Evolutionary conservation across 2,888 invertebrate species (phyloP).

Genomic region (Tanytarsus gracilentus): DNA sequence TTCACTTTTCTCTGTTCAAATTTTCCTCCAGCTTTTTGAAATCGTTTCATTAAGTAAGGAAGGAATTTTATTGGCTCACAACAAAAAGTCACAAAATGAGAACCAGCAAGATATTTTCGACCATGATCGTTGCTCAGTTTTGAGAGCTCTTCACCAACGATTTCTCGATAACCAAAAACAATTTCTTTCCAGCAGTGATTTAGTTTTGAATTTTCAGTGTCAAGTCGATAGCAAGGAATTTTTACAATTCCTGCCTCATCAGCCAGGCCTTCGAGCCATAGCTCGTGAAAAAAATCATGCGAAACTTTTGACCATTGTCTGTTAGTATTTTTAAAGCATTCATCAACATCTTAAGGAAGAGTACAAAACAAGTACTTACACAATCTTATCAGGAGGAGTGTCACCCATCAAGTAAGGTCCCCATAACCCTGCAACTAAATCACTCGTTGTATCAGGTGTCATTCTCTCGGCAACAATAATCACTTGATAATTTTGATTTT

Average conservation of each 20-base stretch:
- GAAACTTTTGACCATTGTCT: slow-evolving; percentile 59
- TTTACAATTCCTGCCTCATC: slow-evolving; percentile 46
- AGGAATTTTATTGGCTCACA: slow-evolving; percentile 57
- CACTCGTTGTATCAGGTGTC: slow-evolving; percentile 65
- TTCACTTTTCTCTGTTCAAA: slow-evolving; percentile 47
- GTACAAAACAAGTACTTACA: slow-evolving; percentile 41
- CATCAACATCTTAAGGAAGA: neutral
- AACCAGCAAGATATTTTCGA: slow-evolving; percentile 41
- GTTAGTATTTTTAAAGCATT: slow-evolving; percentile 33
- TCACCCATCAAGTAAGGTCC: slow-evolving; percentile 54
- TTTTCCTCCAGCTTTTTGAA: slow-evolving; percentile 51
- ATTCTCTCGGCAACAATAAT: slow-evolving; percentile 57
- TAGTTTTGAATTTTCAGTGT: slow-evolving; percentile 36
- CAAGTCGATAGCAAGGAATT: slow-evolving; percentile 42
- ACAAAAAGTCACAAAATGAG: slow-evolving; percentile 56
- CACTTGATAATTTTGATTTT: slow-evolving; percentile 47
- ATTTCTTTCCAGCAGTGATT: slow-evolving; percentile 43
- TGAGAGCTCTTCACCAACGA: slow-evolving; percentile 39
- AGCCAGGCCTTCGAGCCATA: slow-evolving; percentile 51
- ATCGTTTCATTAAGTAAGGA: slow-evolving; percentile 55
- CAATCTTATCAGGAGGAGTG: slow-evolving; percentile 47
- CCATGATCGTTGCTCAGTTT: slow-evolving; percentile 38
- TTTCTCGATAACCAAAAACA: slow-evolving; percentile 42
- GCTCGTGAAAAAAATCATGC: slow-evolving; percentile 49
- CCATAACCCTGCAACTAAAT: slow-evolving; percentile 71